Percentiles rank a stretch among this genome's conserved stretches.
phyloP scores from a whole-genome alignment of 2,797 vertebrate species.

The Chelon labrosus region DNA sequence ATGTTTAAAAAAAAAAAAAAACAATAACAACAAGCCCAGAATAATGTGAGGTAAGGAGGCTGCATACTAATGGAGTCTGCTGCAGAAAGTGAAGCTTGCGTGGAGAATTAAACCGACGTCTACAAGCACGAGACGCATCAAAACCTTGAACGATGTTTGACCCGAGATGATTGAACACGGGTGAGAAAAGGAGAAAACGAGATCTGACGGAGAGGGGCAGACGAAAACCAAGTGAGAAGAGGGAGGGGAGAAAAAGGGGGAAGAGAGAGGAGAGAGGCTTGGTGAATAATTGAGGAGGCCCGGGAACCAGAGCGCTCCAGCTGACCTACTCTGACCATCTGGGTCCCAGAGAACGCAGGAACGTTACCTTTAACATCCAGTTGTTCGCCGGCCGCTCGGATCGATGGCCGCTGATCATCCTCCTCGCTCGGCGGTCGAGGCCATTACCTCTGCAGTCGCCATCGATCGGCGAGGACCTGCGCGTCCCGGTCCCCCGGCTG shows the following conservation, averaged over 20 bases:
- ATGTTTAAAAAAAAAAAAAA: slow-evolving; percentile 35
- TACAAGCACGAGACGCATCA: slow-evolving; percentile 8
- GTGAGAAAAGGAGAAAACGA: neutral
- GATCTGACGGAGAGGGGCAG: neutral
- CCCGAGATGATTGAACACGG: slow-evolving; percentile 4
- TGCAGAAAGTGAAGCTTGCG: slow-evolving; percentile 22
- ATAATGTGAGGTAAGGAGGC: slow-evolving; percentile 35
- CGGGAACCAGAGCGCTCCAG: slow-evolving; percentile 21
- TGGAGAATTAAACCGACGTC: slow-evolving; percentile 27
- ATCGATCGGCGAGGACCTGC: slow-evolving; percentile 52
- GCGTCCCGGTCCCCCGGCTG: slow-evolving; percentile 45
- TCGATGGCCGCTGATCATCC: slow-evolving; percentile 62
- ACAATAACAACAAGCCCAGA: slow-evolving; percentile 5
- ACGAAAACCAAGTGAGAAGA: slow-evolving; percentile 20
- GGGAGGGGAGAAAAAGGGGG: neutral
- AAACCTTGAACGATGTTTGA: slow-evolving; percentile 20
- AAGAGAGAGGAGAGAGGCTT: neutral
- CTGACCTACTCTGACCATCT: slow-evolving; percentile 38
- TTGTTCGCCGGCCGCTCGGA: slow-evolving; percentile 27
- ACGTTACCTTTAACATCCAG: slow-evolving; percentile 60
- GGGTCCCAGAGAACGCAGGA: slow-evolving; percentile 40
- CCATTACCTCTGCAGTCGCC: slow-evolving; percentile 61
- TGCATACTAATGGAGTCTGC: slow-evolving; percentile 42
- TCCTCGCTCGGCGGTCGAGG: slow-evolving; percentile 60
- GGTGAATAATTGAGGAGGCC: slow-evolving; percentile 43